Base-by-base conservation (phyloP, 1,140 invertebrate species). In the Amyelois transitella region DNA sequence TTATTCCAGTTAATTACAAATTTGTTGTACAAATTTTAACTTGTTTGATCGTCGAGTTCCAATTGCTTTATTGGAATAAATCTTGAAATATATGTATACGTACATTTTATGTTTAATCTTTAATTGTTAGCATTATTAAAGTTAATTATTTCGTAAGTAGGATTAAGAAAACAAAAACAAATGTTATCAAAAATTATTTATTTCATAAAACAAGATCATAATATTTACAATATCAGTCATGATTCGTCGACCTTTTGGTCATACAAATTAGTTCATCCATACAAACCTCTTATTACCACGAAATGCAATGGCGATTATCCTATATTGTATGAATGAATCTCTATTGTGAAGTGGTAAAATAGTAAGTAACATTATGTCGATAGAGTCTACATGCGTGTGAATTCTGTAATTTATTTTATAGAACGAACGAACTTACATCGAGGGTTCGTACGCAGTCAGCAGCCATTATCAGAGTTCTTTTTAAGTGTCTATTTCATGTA, bases 201-300 rank as follows among this genome's bases (percentile, higher is more conserved):
- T 81, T 86, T 75, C 72, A 75, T 69, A 82, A 85, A 83, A 84
- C 75, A 81, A 74, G 62, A 74, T 55, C 71, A 68, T 86, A n/a
- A n/a, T n/a, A 85, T 83, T 82, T 87, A 87, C 81, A 86, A 72
- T 84, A 81, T 85, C 82, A 87, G 84, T 85, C 81, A 77, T 72
- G 60, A 79, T 73, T n/a, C 21, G 65, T 25, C 55, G 55, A 68
- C 72, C 62, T 63, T 52, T 14, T 24, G 48, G 58, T 61, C 69
- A 66, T 63, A 69, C 57, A 51, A 64, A 58, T 55, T 38, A 38
- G 51, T 58, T 69, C 66, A 70, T 70, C 65, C 67, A 69, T 62
- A 69, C 56, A 60, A 64, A 38, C n/a, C 12, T 38, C 59, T 53
- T 53, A 65, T 52, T 18, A 55, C 49, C 47, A 51, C 38, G 55